phyloP scores from a whole-genome alignment of 2,888 invertebrate genomes.

The Mythimna vitellina region DNA sequence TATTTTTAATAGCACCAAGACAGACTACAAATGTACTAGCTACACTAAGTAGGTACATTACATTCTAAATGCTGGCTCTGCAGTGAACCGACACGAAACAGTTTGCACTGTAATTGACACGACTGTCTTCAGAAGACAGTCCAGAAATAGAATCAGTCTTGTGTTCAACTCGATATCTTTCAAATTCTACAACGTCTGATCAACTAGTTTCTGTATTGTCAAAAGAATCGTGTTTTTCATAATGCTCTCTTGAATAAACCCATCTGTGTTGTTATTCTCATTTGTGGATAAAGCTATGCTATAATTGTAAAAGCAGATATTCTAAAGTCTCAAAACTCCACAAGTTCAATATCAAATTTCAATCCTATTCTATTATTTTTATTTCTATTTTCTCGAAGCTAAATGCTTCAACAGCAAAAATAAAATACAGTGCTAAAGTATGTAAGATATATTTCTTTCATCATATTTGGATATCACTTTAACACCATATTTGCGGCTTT shows the following conservation, averaged over 20 bases:
- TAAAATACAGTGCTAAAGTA: too few relatives aligned
- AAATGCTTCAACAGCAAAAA: too few relatives aligned
- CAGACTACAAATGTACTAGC: conserved; percentile 1
- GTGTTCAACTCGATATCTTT: conserved; percentile 3
- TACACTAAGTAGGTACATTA: neutral
- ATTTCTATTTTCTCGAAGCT: too few relatives aligned
- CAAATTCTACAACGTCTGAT: conserved; percentile 2
- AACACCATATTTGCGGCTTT: too few relatives aligned
- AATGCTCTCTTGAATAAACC: too few relatives aligned
- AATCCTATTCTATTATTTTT: too few relatives aligned
- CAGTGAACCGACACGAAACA: conserved; percentile 19
- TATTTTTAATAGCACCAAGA: neutral
- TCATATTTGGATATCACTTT: too few relatives aligned
- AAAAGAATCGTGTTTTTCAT: neutral
- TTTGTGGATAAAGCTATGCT: neutral
- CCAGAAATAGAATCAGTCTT: conserved; percentile 30
- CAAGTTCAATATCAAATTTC: neutral
- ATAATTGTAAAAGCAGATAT: neutral
- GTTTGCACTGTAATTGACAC: conserved; percentile 41
- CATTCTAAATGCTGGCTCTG: conserved; percentile 18
- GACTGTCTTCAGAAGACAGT: conserved; percentile 25
- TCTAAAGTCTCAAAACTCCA: neutral
- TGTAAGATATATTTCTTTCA: too few relatives aligned
- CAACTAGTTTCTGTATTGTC: neutral
- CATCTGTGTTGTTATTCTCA: neutral